Percentiles rank a stretch among this genome's conserved stretches.
phyloP scores from a whole-genome alignment of 2,888 invertebrate species.

The Sinelater perroti region DNA sequence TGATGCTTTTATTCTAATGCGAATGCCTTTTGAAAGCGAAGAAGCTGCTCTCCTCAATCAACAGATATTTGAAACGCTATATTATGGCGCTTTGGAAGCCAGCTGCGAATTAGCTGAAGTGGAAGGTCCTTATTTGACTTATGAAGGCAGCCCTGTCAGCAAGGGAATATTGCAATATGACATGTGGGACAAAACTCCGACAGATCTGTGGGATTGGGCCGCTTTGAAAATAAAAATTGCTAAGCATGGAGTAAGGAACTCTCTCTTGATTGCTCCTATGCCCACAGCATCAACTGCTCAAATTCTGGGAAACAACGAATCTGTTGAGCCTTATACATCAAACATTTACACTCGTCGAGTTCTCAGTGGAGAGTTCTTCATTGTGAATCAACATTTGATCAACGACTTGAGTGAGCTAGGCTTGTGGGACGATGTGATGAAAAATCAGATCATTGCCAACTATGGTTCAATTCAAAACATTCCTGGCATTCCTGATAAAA shows the following conservation, averaged over 20 bases:
- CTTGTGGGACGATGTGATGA: constrained; percentile 96
- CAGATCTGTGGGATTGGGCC: constrained; percentile 90
- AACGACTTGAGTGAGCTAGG: constrained; percentile 90
- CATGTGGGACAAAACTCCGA: constrained; percentile 94
- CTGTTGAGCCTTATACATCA: constrained; percentile 97
- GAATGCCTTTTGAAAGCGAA: constrained; percentile 90
- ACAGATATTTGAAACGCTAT: constrained; percentile 97
- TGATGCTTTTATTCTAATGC: constrained; percentile 94
- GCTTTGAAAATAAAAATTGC: constrained; percentile 84
- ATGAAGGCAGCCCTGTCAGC: constrained; percentile 90
- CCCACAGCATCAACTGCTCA: constrained; percentile 99
- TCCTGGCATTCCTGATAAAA: constrained; percentile 81
- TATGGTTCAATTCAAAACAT: constrained; percentile 94
- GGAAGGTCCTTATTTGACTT: constrained; percentile 89
- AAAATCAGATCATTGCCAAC: constrained; percentile 89
- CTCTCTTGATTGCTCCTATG: constrained; percentile 92
- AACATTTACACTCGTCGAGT: constrained; percentile 96
- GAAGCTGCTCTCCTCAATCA: constrained; percentile 87
- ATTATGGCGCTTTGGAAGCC: constrained; percentile 95
- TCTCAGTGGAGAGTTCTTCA: constrained; percentile 93
- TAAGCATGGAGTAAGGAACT: constrained; percentile 91
- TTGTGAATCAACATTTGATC: constrained; percentile 95
- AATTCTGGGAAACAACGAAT: constrained; percentile 98
- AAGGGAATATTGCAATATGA: constrained; percentile 96
- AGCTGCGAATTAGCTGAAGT: constrained; percentile 92